Conservation (phyloP, 2,888 invertebrate species). For the Liopterus haemorrhoidalis region DNA sequence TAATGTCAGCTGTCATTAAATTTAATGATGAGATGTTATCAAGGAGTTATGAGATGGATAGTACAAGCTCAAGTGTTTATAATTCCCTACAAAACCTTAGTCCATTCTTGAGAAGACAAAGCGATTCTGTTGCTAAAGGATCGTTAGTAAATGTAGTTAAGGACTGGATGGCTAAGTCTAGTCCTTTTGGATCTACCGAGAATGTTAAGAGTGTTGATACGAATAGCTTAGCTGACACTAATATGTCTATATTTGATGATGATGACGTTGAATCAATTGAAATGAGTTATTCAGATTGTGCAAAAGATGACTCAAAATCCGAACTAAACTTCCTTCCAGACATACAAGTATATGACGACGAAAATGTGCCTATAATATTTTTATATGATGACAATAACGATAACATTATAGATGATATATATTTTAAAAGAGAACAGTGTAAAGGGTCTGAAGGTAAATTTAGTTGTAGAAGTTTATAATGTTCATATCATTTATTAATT, state of each 20-base stretch:
- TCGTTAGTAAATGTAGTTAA: slow-evolving; percentile 42
- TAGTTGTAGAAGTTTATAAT: no score
- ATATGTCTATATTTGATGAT: slow-evolving; percentile 36
- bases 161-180: slow-evolving; percentile 42
- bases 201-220: slow-evolving; percentile 32
- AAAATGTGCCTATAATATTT: no score
- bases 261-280: slow-evolving; percentile 33
- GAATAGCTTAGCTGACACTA: slow-evolving; percentile 33
- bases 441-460: no score
- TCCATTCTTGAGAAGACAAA: slow-evolving; percentile 24
- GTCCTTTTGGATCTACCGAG: slow-evolving; percentile 39
- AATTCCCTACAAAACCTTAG: slow-evolving; percentile 2
- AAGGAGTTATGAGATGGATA: slow-evolving; percentile 30
- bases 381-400: no score
- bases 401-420: no score
- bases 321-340: neutral
- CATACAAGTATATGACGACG: neutral
- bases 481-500: no score
- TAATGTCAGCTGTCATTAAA: slow-evolving; percentile 39
- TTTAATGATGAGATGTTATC: slow-evolving; percentile 40
- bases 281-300: slow-evolving; percentile 26
- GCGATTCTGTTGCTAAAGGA: slow-evolving; percentile 40
- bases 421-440: no score
- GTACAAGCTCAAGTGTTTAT: slow-evolving; percentile 38
- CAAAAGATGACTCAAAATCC: slow-evolving; percentile 23